phyloP scores from a whole-genome alignment of 2,888 invertebrate genomes.

The Oxystoma pomonae region DNA sequence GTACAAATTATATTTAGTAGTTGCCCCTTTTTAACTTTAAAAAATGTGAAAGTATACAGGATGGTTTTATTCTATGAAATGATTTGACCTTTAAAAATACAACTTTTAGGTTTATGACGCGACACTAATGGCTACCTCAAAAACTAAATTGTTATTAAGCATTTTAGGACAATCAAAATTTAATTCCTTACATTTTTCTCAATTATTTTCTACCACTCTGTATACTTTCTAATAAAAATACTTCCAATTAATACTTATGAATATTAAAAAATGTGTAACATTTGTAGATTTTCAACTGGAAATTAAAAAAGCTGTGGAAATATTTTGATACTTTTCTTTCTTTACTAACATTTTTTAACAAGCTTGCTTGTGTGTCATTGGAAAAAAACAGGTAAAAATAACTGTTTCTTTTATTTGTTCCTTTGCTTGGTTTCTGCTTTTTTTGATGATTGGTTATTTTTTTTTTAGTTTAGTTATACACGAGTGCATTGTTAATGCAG shows the following conservation, averaged over 20 bases:
- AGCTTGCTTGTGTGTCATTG: background rate
- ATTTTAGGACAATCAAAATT: background rate
- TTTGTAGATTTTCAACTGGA: background rate
- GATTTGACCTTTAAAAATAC: no score
- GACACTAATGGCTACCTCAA: no score
- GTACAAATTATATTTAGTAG: constrained; percentile 3
- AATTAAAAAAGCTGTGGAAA: background rate
- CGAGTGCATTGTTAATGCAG: no score
- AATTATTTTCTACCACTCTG: background rate
- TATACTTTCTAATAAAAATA: background rate
- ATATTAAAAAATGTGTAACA: background rate
- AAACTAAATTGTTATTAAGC: no score
- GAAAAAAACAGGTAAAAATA: background rate
- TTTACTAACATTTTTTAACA: background rate
- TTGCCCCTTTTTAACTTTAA: background rate
- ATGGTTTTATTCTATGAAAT: no score
- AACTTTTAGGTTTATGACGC: no score
- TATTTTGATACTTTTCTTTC: background rate
- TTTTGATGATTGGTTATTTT: no score
- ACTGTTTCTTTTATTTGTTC: no score
- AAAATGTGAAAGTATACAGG: background rate
- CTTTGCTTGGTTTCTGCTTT: no score
- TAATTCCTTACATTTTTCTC: background rate
- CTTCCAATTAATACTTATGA: background rate
- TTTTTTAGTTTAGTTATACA: no score